Percentiles rank a stretch among this genome's conserved stretches.
Conservation (phyloP, 2,888 invertebrate genomes). For the Hemaris fuciformis region DNA sequence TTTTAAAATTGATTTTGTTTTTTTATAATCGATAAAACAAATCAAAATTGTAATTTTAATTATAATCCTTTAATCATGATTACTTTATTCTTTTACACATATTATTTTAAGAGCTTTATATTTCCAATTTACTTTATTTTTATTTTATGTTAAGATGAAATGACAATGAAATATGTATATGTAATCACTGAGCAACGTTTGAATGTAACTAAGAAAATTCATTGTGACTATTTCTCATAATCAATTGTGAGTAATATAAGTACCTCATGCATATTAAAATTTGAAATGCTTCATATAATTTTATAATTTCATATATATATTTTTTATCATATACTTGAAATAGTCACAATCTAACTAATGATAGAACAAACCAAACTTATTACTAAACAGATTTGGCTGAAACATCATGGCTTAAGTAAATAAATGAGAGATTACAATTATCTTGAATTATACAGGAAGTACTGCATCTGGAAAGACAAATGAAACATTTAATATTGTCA, state of each 20-base stretch:
- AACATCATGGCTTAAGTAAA: constrained; percentile 59
- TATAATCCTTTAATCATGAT: too few species aligned
- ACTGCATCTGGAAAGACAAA: constrained; percentile 36
- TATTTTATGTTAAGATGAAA: too few species aligned
- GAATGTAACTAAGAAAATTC: neutral
- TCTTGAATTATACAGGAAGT: constrained; percentile 17
- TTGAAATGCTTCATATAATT: too few species aligned
- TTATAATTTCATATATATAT: neutral
- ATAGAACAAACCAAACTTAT: constrained; percentile 40
- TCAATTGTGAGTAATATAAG: constrained; percentile 20
- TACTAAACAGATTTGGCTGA: constrained; percentile 60
- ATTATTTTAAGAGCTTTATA: too few species aligned
- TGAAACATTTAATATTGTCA: neutral
- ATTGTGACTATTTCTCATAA: constrained; percentile 14
- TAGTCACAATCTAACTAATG: constrained; percentile 50
- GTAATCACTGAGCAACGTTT: neutral
- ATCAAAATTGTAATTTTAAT: too few species aligned
- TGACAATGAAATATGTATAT: neutral
- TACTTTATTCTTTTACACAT: too few species aligned
- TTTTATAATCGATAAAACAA: too few species aligned
- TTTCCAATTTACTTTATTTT: too few species aligned
- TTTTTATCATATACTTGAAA: constrained; percentile 20
- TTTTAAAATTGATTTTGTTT: too few species aligned
- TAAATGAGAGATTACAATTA: constrained; percentile 56
- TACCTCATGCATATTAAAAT: constrained; percentile 7